Percentiles rank a stretch among this genome's conserved stretches.
These are phyloP conservation scores for Dasypolia templi DNA, from an alignment of 2,888 invertebrate species.

Conservation along the genomic window DNA sequence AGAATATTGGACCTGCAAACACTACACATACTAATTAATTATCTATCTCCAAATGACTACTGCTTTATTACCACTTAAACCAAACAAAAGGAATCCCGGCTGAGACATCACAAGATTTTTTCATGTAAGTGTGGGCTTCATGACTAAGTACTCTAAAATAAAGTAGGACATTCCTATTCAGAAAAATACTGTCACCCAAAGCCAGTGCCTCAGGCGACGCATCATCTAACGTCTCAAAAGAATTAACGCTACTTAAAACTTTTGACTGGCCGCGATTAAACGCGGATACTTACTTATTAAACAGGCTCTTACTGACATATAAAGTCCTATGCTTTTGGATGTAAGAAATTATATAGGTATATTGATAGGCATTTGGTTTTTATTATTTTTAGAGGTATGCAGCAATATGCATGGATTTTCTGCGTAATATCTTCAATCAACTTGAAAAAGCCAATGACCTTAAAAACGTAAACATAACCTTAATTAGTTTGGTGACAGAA, in stretches of 20 bases:
- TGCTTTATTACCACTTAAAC: constrained; percentile 21
- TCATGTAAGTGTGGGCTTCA: constrained; percentile 7
- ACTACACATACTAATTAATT: not conserved
- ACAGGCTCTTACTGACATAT: constrained; percentile 55
- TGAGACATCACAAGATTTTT: constrained; percentile 6
- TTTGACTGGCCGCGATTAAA: constrained; percentile 68
- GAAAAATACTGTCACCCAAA: constrained; percentile 39
- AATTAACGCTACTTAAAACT: constrained; percentile 68
- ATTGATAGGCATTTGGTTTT: not conserved
- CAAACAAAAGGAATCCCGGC: constrained; percentile 11
- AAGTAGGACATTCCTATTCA: constrained; percentile 52
- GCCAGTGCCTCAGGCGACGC: constrained; percentile 56
- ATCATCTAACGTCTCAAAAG: constrained; percentile 69
- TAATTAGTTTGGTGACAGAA: no score
- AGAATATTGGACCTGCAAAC: not conserved
- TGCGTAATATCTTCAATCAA: not conserved
- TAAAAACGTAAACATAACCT: no score
- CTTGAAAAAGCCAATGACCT: no score
- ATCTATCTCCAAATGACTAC: not conserved
- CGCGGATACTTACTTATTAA: constrained; percentile 61
- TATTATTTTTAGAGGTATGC: not conserved
- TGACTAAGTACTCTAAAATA: constrained; percentile 27
- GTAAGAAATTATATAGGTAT: constrained; percentile 15
- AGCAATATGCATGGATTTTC: not conserved
- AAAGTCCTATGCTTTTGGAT: constrained; percentile 42